Evolutionary conservation across 2,888 invertebrate genomes (phyloP).

Genomic region (Andrena marginata): DNA sequence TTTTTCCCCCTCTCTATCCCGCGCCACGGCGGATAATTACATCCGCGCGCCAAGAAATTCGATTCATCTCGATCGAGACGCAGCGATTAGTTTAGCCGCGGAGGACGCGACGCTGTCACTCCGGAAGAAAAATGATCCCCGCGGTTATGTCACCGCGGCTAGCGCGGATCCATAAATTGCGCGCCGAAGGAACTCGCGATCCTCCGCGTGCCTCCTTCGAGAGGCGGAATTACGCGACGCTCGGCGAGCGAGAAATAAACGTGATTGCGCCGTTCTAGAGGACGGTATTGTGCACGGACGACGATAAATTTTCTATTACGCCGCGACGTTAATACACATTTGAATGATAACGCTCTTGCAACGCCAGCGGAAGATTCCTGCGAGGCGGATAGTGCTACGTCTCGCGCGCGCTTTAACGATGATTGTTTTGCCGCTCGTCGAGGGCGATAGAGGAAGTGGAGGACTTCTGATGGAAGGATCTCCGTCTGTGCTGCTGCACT

Average conservation of each 20-base stretch:
- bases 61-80: slow-evolving; percentile 64
- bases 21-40: slow-evolving; percentile 55
- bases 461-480: neutral
- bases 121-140: slow-evolving; percentile 60
- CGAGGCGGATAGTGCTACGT: slow-evolving; percentile 14
- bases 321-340: slow-evolving; percentile 64
- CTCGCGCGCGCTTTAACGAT: slow-evolving; percentile 38
- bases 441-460: neutral
- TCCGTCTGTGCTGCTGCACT: neutral
- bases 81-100: slow-evolving; percentile 49
- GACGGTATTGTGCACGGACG: slow-evolving; percentile 38
- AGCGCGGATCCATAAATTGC: slow-evolving; percentile 61
- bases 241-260: slow-evolving; percentile 57
- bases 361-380: slow-evolving; percentile 16
- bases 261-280: slow-evolving; percentile 51
- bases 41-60: slow-evolving; percentile 55
- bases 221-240: slow-evolving; percentile 49
- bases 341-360: slow-evolving; percentile 51
- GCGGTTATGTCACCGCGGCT: slow-evolving; percentile 46
- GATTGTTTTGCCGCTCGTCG: slow-evolving; percentile 21
- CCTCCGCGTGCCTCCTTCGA: neutral
- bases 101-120: slow-evolving; percentile 49
- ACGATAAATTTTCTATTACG: slow-evolving; percentile 60
- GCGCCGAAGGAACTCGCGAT: slow-evolving; percentile 44
- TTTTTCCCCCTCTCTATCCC: neutral